Conservation (phyloP, 64 coral and sea anemone species). For the Hydrozoanthus tunicans region DNA sequence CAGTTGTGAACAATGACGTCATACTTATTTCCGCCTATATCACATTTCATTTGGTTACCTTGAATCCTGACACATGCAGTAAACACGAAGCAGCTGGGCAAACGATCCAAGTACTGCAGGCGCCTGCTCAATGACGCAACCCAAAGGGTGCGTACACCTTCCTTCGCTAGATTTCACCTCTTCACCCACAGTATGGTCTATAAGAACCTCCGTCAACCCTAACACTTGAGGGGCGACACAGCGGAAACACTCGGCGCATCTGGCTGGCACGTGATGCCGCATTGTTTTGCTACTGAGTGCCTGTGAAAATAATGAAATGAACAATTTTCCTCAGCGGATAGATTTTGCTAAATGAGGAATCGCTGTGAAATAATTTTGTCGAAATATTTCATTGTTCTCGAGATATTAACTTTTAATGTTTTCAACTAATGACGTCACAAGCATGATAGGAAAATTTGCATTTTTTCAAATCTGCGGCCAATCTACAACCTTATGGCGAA, state of each 20-base stretch:
- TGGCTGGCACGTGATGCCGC: neutral
- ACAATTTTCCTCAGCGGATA: too few species aligned
- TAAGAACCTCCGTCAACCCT: slow-evolving; percentile 7
- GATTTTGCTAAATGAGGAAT: too few species aligned
- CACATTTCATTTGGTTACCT: neutral
- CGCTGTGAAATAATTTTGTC: too few species aligned
- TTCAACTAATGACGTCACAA: too few species aligned
- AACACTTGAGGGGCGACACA: neutral
- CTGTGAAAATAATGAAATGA: neutral
- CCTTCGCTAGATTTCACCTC: neutral
- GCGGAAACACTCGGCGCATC: slow-evolving; percentile 2
- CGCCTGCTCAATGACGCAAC: neutral
- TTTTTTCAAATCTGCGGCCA: too few species aligned
- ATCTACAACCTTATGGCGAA: too few species aligned
- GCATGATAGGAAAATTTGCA: too few species aligned
- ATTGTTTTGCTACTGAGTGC: slow-evolving; percentile 9
- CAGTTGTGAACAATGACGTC: too few species aligned
- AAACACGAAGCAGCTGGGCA: slow-evolving; percentile 21
- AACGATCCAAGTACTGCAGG: slow-evolving; percentile 31
- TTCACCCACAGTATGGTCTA: neutral
- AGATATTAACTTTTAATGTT: too few species aligned
- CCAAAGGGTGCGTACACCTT: neutral
- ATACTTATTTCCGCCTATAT: too few species aligned
- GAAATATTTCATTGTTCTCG: too few species aligned
- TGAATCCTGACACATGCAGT: slow-evolving; percentile 29